Conservation (phyloP, 1,140 invertebrate species). For the Adelges cooleyi region DNA sequence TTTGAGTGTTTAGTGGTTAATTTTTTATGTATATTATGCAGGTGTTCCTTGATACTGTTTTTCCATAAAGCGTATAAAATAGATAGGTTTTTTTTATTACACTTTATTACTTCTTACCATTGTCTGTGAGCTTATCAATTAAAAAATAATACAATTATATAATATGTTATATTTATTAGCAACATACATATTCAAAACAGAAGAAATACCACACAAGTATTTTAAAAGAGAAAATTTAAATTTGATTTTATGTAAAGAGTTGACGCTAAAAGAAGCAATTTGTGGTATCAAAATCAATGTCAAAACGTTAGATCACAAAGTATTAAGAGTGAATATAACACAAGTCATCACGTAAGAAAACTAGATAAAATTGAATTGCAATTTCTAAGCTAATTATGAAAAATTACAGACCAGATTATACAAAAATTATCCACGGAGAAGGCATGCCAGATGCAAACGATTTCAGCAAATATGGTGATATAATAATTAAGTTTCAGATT, state of each 20-base stretch:
- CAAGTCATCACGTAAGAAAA: conserved; percentile 50
- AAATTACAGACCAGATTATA: conserved; percentile 44
- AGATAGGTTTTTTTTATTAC: too few species aligned
- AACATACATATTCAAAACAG: conserved; percentile 57
- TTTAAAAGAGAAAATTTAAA: conserved; percentile 64
- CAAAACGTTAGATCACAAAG: conserved; percentile 53
- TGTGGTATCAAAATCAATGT: conserved; percentile 51
- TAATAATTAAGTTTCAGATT: conserved; percentile 46
- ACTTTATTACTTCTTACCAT: too few species aligned
- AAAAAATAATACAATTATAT: too few species aligned
- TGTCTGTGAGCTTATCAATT: too few species aligned
- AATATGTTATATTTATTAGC: neutral
- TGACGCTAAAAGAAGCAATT: conserved; percentile 53
- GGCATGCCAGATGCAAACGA: conserved; percentile 48
- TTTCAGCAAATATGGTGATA: conserved; percentile 41
- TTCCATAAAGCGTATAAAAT: too few species aligned
- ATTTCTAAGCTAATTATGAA: too few species aligned
- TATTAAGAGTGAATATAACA: conserved; percentile 52
- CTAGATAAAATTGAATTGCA: too few species aligned
- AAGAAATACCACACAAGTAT: conserved; percentile 64
- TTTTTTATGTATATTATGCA: too few species aligned
- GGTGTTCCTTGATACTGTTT: too few species aligned
- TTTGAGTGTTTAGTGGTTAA: too few species aligned
- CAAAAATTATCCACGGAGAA: conserved; percentile 48
- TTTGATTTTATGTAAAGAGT: conserved; percentile 46